A percentile compares a stretch with the other conserved stretches of the same genome.
These are phyloP conservation scores for Poicephalus meyeri DNA, from an alignment of 2,113 vertebrate species.

Conservation along the genomic window DNA sequence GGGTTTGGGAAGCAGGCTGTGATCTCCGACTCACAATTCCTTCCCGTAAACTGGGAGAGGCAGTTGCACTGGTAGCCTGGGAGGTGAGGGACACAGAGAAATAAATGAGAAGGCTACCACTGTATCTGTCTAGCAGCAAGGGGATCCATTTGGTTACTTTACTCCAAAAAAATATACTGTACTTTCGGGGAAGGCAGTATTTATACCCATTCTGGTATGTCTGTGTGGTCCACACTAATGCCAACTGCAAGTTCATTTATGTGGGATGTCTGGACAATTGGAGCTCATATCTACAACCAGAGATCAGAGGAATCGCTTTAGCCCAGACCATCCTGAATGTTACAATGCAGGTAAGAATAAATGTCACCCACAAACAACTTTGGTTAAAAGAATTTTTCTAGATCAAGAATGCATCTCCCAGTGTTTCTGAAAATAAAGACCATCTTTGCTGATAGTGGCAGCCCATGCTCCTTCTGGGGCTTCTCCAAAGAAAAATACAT, in stretches of 20 bases:
- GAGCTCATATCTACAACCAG: not conserved
- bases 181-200: not conserved
- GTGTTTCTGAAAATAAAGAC: not conserved
- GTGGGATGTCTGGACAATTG: not conserved
- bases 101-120: not conserved
- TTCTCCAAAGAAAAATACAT: not conserved
- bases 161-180: not conserved
- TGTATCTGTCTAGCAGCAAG: not conserved
- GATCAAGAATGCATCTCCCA: not conserved
- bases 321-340: not conserved
- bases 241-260: not conserved
- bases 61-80: slow-evolving; percentile 93
- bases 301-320: not conserved
- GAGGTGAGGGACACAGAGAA: slow-evolving; percentile 21
- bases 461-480: not conserved
- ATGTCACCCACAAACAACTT: not conserved
- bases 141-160: not conserved
- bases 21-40: slow-evolving; percentile 92
- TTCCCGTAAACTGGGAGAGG: slow-evolving; percentile 88
- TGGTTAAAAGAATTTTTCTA: not conserved
- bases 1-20: slow-evolving; percentile 95
- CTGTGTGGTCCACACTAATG: not conserved
- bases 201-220: not conserved
- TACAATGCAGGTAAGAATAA: not conserved
- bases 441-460: accelerated